A percentile compares a stretch with the other conserved stretches of the same genome.
Conservation (phyloP, 2,888 invertebrate genomes). For the Brachyopa scutellaris region DNA sequence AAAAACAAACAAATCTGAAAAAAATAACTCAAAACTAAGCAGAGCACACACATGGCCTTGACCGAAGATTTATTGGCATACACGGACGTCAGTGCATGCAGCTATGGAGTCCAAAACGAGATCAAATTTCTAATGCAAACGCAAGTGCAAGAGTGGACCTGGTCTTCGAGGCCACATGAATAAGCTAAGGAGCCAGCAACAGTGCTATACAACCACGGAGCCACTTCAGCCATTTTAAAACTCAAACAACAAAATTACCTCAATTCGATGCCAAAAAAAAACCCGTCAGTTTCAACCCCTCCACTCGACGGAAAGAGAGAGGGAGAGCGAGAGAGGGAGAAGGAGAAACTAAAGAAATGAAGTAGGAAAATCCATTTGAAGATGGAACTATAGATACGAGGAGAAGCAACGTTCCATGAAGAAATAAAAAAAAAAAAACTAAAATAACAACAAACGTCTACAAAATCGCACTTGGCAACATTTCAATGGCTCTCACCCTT, state of each 20-base stretch:
- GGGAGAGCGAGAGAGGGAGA: no score
- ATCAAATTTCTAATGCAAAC: conserved; percentile 26
- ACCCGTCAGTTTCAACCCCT: neutral
- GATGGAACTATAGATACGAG: conserved; percentile 28
- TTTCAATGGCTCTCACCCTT: conserved; percentile 12
- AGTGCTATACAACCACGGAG: conserved; percentile 3
- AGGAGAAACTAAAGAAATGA: conserved; percentile 27
- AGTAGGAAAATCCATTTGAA: conserved; percentile 49
- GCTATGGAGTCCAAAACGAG: conserved; percentile 26
- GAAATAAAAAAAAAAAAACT: conserved; percentile 1
- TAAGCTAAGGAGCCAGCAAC: conserved; percentile 25
- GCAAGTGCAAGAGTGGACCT: neutral
- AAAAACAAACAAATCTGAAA: conserved; percentile 22
- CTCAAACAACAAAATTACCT: conserved; percentile 61
- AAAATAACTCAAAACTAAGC: neutral
- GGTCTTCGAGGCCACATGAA: conserved; percentile 9
- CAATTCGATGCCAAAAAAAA: conserved; percentile 50
- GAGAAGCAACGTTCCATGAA: conserved; percentile 35
- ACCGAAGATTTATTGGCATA: conserved; percentile 61
- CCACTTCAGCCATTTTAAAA: conserved; percentile 50
- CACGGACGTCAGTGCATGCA: no score
- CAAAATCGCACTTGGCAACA: conserved; percentile 58
- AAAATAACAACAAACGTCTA: conserved; percentile 31
- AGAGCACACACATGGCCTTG: conserved; percentile 59
- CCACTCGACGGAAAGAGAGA: neutral